Percentiles rank a stretch among this genome's conserved stretches.
phyloP scores from a whole-genome alignment of 1,140 invertebrate species.

The Cardiocondyla obscurior region DNA sequence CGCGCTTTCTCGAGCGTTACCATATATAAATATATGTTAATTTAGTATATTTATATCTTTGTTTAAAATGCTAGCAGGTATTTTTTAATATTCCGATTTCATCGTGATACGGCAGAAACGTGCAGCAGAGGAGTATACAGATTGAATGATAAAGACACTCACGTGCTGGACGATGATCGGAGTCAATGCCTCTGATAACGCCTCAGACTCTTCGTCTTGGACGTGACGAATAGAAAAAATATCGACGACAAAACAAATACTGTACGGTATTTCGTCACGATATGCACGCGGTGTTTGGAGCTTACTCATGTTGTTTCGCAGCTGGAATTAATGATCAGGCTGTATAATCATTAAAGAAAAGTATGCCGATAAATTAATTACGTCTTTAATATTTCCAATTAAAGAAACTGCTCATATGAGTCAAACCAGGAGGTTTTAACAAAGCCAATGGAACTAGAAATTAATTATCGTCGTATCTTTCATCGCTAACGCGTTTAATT shows the following conservation, averaged over 20 bases:
- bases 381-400: neutral
- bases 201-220: slow-evolving; percentile 20
- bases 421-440: neutral
- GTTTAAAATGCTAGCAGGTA: neutral
- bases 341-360: neutral
- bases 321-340: slow-evolving; percentile 4
- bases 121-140: neutral
- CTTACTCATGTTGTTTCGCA: neutral
- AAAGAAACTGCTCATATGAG: neutral
- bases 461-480: neutral
- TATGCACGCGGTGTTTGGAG: neutral
- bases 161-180: neutral
- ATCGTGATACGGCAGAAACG: neutral
- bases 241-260: slow-evolving; percentile 8
- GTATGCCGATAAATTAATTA: neutral
- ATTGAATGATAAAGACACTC: slow-evolving; percentile 3
- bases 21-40: too few relatives aligned
- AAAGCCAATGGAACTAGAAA: neutral
- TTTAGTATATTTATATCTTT: neutral
- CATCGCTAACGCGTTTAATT: neutral
- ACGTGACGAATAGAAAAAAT: neutral
- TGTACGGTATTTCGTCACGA: neutral
- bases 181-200: slow-evolving; percentile 37
- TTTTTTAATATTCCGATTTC: neutral
- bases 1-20: neutral